phyloP scores from a whole-genome alignment of 2,797 vertebrate species.

The Channallabes apus region DNA sequence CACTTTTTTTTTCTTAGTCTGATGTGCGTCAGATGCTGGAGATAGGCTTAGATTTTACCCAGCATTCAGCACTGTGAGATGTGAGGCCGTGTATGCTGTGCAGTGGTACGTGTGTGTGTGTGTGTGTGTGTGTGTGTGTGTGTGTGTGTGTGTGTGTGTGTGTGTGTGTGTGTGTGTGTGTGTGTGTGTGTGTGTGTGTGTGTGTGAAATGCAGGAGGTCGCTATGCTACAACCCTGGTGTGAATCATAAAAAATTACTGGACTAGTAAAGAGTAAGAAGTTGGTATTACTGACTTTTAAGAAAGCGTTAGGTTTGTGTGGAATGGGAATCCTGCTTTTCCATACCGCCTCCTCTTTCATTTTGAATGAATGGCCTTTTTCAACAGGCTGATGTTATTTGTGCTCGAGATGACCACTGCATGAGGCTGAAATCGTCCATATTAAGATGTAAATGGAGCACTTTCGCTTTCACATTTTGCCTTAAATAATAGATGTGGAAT shows the following conservation, averaged over 20 bases:
- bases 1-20: not conserved
- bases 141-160: not conserved
- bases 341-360: not conserved
- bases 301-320: not conserved
- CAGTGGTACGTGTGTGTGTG: not conserved
- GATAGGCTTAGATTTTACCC: not conserved
- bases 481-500: constrained; percentile 34
- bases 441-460: constrained; percentile 6
- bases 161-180: no score
- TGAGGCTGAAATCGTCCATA: not conserved
- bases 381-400: not conserved
- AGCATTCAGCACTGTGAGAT: not conserved
- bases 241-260: constrained; percentile 10
- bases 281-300: not conserved
- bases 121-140: no score
- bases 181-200: not conserved
- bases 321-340: not conserved
- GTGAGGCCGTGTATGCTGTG: not conserved
- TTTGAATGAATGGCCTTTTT: not conserved
- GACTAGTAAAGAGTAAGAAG: constrained; percentile 1
- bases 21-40: not conserved
- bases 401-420: not conserved
- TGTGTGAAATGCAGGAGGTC: no score
- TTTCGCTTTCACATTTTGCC: constrained; percentile 6
- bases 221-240: not conserved